phyloP scores from a whole-genome alignment of 2,888 invertebrate genomes.

The Orchesella flavescens region DNA sequence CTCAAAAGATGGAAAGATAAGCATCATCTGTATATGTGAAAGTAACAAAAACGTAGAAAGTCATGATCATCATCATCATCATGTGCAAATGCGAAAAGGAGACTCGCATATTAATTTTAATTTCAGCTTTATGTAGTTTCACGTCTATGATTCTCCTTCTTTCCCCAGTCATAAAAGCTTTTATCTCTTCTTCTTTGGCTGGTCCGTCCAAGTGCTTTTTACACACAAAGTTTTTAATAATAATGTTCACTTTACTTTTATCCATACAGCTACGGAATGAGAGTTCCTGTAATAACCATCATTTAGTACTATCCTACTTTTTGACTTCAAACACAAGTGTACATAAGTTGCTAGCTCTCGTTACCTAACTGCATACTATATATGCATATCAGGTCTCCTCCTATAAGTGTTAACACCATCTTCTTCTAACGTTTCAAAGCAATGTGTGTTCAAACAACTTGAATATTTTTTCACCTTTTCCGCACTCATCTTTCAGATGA shows the following conservation, averaged over 20 bases:
- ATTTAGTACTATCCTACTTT: constrained; percentile 11
- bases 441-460: too few relatives aligned
- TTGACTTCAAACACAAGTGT: constrained; percentile 1
- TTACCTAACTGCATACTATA: neutral
- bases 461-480: too few relatives aligned
- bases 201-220: constrained; percentile 13
- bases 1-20: neutral
- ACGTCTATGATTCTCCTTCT: neutral
- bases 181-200: constrained; percentile 5
- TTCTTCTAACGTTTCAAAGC: too few relatives aligned
- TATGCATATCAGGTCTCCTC: too few relatives aligned
- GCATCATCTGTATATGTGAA: neutral
- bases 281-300: constrained; percentile 30
- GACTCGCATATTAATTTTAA: constrained; percentile 31
- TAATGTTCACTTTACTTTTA: constrained; percentile 29
- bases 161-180: constrained; percentile 7
- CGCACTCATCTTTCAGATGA: too few relatives aligned
- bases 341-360: neutral
- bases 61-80: neutral
- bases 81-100: constrained; percentile 24
- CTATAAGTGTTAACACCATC: too few relatives aligned
- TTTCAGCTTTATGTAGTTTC: constrained; percentile 16
- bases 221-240: constrained; percentile 24
- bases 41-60: neutral
- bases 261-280: constrained; percentile 10